Percentiles rank a stretch among this genome's conserved stretches.
Conservation (phyloP, 53 echinoderm and acorn worm genomes). For the Hippasteria phrygiana region DNA sequence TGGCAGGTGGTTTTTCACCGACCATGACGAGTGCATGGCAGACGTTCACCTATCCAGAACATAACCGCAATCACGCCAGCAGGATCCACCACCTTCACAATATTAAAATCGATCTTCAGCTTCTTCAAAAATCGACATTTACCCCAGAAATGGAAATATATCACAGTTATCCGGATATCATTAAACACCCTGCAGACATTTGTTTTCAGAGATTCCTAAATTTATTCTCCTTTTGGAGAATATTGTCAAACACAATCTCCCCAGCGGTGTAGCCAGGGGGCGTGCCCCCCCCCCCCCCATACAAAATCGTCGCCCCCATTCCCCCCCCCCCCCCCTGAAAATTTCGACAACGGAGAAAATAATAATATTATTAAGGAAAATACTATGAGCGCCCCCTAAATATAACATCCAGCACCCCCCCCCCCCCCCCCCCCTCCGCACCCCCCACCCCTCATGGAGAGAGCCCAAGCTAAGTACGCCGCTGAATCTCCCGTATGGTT, state of each 20-base stretch:
- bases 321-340: too few species aligned
- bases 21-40: conserved; percentile 22
- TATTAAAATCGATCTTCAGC: conserved; percentile 39
- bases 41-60: not conserved
- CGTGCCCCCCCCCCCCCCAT: too few species aligned
- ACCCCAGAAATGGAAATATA: conserved; percentile 2
- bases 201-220: not conserved
- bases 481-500: too few species aligned
- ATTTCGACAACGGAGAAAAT: too few species aligned
- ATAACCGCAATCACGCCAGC: conserved; percentile 19
- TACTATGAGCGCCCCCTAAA: too few species aligned
- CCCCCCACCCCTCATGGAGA: too few species aligned
- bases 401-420: too few species aligned
- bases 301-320: too few species aligned
- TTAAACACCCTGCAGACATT: not conserved
- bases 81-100: not conserved
- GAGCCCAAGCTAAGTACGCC: too few species aligned
- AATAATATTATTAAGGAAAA: too few species aligned
- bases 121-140: conserved; percentile 28
- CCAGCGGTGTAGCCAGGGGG: too few species aligned
- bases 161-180: not conserved
- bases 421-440: too few species aligned
- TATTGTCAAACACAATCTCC: not conserved
- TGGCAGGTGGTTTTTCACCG: conserved; percentile 3
- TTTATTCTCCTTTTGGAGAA: not conserved